A percentile compares a stretch with the other conserved stretches of the same genome.
Evolutionary conservation across 2,113 vertebrate species (phyloP).

Genomic region (Rana temporaria): DNA sequence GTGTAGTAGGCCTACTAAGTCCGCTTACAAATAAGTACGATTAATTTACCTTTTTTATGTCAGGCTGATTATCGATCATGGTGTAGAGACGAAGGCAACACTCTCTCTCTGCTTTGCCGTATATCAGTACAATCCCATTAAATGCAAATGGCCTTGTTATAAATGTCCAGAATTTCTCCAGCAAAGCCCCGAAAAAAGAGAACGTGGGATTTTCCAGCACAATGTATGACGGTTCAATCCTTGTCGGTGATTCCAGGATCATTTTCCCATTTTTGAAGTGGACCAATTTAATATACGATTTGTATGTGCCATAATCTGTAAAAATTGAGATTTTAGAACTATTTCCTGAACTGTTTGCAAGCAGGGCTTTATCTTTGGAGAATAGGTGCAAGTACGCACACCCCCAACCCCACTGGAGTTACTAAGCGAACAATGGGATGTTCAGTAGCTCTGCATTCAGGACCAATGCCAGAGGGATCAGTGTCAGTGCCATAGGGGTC

Average conservation of each 20-base stretch:
- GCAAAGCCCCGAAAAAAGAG: neutral
- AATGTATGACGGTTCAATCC: neutral
- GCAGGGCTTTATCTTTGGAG: too few species aligned
- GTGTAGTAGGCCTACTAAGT: too few species aligned
- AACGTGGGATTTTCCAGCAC: conserved; percentile 27
- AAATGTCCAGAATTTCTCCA: neutral
- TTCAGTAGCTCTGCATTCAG: too few species aligned
- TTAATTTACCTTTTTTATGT: too few species aligned
- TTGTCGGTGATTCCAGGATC: conserved; percentile 1
- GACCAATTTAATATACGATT: neutral
- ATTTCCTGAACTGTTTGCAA: neutral
- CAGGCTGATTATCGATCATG: neutral
- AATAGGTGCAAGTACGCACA: too few species aligned
- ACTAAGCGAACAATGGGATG: too few species aligned
- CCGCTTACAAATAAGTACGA: too few species aligned
- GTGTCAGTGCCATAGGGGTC: too few species aligned
- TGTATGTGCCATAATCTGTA: neutral
- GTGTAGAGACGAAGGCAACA: conserved; percentile 5
- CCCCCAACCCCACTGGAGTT: too few species aligned
- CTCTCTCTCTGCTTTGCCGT: neutral
- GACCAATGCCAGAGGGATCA: too few species aligned
- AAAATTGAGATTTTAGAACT: neutral
- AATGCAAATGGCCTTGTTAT: neutral
- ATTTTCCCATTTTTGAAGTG: conserved; percentile 8
- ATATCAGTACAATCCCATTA: neutral